A percentile compares a stretch with the other conserved stretches of the same genome.
Evolutionary conservation across 2,888 invertebrate species (phyloP).

Genomic region (Chelonus formosanus): DNA sequence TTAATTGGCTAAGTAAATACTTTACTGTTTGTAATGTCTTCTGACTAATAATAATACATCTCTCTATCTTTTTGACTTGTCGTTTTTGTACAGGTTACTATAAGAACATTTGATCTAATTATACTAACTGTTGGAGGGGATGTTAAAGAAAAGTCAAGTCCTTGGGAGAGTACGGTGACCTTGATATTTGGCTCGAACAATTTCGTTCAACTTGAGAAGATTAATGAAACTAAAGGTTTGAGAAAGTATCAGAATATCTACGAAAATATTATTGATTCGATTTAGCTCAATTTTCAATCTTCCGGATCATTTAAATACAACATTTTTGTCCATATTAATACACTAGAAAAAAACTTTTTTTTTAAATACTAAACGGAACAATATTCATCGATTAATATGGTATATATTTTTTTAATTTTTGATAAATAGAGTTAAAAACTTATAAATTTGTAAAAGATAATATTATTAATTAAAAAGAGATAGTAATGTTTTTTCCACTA

Average conservation of each 20-base stretch:
- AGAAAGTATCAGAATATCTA: no score
- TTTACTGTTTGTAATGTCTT: no score
- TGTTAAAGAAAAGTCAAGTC: background rate
- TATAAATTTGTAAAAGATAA: no score
- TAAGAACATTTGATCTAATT: constrained; percentile 17
- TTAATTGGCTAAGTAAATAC: no score
- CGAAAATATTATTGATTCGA: background rate
- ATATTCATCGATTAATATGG: no score
- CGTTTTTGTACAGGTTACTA: constrained; percentile 13
- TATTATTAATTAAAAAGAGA: no score
- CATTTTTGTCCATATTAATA: background rate
- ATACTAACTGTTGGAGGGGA: constrained; percentile 4
- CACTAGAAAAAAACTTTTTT: no score
- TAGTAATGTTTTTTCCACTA: no score
- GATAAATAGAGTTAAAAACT: no score
- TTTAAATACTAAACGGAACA: no score
- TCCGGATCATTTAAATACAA: background rate
- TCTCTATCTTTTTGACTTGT: constrained; percentile 1
- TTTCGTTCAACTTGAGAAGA: background rate
- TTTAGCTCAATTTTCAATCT: background rate
- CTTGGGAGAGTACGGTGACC: constrained; percentile 6
- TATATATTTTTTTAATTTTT: no score
- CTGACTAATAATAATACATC: no score
- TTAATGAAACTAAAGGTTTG: background rate
- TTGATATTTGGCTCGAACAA: background rate